These are phyloP conservation scores for Sarcophaga bullata DNA, from an alignment of 1,140 invertebrate species.

Conservation along the genomic window DNA sequence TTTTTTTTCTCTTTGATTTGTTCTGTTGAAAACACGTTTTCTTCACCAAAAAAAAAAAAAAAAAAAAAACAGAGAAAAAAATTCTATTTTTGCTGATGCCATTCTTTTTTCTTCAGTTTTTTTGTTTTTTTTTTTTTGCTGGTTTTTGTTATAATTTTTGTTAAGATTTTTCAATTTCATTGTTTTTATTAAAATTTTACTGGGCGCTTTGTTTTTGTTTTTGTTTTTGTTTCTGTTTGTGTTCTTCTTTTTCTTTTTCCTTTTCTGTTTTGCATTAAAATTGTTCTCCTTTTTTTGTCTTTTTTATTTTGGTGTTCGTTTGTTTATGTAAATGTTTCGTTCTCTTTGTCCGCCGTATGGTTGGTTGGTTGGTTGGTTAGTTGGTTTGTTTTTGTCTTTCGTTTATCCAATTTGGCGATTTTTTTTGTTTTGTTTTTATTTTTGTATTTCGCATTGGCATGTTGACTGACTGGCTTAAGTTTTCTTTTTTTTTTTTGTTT, in stretches of 20 bases:
- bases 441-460: no score
- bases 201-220: not conserved
- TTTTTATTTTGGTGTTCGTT: not conserved
- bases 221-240: not conserved
- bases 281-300: not conserved
- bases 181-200: not conserved
- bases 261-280: conserved; percentile 1
- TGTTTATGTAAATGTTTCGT: not conserved
- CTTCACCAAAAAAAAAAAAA: not conserved
- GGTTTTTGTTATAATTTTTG: not conserved
- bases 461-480: not conserved
- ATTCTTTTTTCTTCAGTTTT: not conserved
- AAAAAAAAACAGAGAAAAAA: no score
- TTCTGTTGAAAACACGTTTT: conserved; percentile 18
- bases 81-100: no score
- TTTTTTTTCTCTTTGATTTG: not conserved
- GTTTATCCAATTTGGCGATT: no score
- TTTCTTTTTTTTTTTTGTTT: not conserved
- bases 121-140: not conserved
- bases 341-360: not conserved
- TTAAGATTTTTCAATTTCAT: conserved; percentile 22
- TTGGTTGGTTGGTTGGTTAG: not conserved
- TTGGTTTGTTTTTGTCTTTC: not conserved
- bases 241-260: not conserved
- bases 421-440: no score